Conservation (phyloP, 2,797 vertebrate genomes). For the Ceyx erithaca region DNA sequence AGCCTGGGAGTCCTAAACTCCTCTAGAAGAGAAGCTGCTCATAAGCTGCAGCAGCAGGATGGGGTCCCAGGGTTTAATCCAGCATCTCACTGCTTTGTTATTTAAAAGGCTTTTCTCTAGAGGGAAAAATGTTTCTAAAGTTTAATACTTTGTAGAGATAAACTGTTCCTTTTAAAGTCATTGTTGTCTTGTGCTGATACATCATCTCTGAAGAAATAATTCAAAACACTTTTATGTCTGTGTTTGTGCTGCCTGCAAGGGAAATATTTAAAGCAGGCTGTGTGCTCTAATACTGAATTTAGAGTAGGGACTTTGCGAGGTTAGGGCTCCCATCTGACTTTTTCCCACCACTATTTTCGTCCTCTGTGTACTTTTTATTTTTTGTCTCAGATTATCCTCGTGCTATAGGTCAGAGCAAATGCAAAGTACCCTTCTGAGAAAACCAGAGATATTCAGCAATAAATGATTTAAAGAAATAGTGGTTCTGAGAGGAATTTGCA, state of each 20-base stretch:
- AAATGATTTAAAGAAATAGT: background rate
- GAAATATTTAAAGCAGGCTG: conserved; percentile 1
- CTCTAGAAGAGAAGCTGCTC: background rate
- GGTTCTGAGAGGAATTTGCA: background rate
- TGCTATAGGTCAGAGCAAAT: background rate
- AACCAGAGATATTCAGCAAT: background rate
- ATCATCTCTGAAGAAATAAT: conserved; percentile 32
- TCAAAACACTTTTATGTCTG: conserved; percentile 4
- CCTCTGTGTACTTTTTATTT: background rate
- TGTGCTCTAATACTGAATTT: background rate
- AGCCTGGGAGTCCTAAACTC: background rate
- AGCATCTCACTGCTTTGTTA: background rate
- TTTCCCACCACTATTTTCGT: background rate
- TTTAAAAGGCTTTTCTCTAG: conserved; percentile 38
- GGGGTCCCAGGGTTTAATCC: conserved; percentile 42
- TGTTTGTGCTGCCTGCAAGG: conserved; percentile 9
- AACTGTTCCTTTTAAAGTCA: conserved; percentile 59
- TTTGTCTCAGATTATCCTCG: background rate
- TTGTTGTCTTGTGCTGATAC: conserved; percentile 36
- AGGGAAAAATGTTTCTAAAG: conserved; percentile 9
- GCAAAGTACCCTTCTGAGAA: background rate
- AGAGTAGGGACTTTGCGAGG: background rate
- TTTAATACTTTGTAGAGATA: conserved; percentile 62
- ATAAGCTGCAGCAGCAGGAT: background rate
- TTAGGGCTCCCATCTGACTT: background rate